Evolutionary conservation across 2,113 vertebrate genomes (phyloP).

Genomic region (Brienomyrus brachyistius): DNA sequence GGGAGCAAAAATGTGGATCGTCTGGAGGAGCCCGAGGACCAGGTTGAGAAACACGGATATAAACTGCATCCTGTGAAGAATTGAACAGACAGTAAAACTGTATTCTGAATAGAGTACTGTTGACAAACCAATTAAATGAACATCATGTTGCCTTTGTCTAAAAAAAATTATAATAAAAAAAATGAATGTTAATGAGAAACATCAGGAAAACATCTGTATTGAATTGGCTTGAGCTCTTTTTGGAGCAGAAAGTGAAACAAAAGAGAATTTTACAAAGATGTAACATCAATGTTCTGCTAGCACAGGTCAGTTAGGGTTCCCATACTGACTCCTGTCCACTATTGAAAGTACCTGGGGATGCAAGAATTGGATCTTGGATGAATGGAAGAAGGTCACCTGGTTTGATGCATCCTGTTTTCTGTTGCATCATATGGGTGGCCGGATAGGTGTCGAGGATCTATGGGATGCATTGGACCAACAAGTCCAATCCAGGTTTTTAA

Average conservation of each 20-base stretch:
- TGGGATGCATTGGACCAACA: background rate
- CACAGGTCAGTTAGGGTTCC: background rate
- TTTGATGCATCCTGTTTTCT: background rate
- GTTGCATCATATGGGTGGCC: background rate
- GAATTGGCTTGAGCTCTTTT: background rate
- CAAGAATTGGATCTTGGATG: background rate
- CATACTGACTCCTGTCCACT: background rate
- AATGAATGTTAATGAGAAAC: background rate
- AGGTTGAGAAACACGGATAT: background rate
- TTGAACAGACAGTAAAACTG: background rate
- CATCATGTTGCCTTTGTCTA: background rate
- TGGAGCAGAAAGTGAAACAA: background rate
- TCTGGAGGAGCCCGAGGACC: background rate
- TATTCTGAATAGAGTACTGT: background rate
- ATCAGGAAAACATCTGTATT: background rate
- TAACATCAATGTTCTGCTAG: background rate
- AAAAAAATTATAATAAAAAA: background rate
- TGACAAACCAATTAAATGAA: background rate
- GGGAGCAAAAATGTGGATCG: too few relatives aligned
- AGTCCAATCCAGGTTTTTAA: background rate
- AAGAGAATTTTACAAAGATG: background rate
- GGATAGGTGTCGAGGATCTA: background rate
- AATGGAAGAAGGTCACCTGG: background rate
- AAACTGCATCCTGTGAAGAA: constrained; percentile 14
- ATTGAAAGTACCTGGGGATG: background rate